Evolutionary conservation across 2,888 invertebrate species (phyloP).

Genomic region (Lasioglossum lativentre): DNA sequence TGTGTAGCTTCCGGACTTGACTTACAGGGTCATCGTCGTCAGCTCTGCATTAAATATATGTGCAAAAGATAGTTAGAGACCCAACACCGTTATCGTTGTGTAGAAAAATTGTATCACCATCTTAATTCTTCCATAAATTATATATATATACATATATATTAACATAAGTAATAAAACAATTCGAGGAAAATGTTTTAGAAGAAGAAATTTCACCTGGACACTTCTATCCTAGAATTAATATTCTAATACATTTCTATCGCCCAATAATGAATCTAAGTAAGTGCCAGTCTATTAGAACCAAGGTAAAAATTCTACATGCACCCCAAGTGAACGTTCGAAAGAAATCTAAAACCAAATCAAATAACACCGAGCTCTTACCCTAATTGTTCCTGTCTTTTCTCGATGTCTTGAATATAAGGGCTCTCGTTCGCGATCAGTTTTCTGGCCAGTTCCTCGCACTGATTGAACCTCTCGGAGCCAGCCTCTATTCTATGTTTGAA

Average conservation of each 20-base stretch:
- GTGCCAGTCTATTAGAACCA: slow-evolving; percentile 14
- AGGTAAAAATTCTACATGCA: slow-evolving; percentile 37
- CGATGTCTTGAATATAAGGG: slow-evolving; percentile 93
- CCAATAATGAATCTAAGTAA: slow-evolving; percentile 7
- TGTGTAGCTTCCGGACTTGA: slow-evolving; percentile 86
- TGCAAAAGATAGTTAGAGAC: slow-evolving; percentile 71
- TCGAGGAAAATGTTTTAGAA: background rate
- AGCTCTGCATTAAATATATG: slow-evolving; percentile 77
- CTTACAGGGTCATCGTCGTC: slow-evolving; percentile 85
- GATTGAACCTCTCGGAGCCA: slow-evolving; percentile 95
- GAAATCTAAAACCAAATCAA: background rate
- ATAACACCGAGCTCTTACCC: slow-evolving; percentile 87
- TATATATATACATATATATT: background rate
- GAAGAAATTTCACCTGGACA: background rate
- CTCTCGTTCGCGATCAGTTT: slow-evolving; percentile 94
- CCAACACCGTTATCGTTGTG: slow-evolving; percentile 67
- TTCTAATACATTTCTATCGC: background rate
- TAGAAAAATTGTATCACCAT: slow-evolving; percentile 2
- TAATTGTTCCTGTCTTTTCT: slow-evolving; percentile 93
- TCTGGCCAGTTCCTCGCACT: slow-evolving; percentile 95
- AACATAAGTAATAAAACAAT: no score
- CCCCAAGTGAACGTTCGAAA: slow-evolving; percentile 18
- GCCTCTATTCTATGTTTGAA: slow-evolving; percentile 95
- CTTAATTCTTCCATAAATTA: background rate
- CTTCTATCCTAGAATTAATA: background rate